phyloP scores from a whole-genome alignment of 2,113 vertebrate species.

The Saguinus imperator region DNA sequence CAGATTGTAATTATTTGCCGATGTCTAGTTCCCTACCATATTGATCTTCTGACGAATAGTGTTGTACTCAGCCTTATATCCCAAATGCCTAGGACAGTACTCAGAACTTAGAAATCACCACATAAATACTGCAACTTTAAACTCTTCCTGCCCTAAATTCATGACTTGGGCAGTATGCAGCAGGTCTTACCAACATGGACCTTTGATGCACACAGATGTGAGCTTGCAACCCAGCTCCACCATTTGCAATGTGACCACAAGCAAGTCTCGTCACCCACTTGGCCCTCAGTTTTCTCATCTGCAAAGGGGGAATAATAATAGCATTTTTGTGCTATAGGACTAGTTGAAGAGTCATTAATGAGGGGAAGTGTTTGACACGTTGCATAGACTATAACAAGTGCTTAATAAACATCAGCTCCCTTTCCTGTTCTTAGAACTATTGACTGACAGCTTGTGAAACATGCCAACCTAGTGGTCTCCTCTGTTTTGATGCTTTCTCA shows the following conservation, averaged over 20 bases:
- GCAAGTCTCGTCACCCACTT: background rate
- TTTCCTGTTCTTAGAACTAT: background rate
- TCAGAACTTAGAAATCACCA: background rate
- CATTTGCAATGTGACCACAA: background rate
- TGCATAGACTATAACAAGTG: no score
- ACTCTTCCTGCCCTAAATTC: background rate
- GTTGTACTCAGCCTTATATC: background rate
- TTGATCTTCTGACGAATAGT: background rate
- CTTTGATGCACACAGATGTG: background rate
- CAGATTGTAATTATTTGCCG: background rate
- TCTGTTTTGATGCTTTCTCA: background rate
- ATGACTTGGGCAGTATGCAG: fast-evolving
- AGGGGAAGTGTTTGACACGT: background rate
- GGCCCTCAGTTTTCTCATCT: background rate
- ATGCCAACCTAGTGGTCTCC: no score
- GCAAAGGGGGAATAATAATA: background rate
- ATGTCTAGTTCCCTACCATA: background rate
- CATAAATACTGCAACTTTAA: background rate
- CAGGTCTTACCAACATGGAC: background rate
- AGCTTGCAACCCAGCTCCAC: background rate
- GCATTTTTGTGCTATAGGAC: background rate
- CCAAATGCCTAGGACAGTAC: background rate
- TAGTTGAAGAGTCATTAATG: background rate
- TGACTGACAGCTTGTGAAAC: background rate
- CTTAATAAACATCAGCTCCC: background rate